Evolutionary conservation across 2,888 invertebrate genomes (phyloP), one percentile per base, ranked within the genome.

Genomic region (Clivina fossor): DNA sequence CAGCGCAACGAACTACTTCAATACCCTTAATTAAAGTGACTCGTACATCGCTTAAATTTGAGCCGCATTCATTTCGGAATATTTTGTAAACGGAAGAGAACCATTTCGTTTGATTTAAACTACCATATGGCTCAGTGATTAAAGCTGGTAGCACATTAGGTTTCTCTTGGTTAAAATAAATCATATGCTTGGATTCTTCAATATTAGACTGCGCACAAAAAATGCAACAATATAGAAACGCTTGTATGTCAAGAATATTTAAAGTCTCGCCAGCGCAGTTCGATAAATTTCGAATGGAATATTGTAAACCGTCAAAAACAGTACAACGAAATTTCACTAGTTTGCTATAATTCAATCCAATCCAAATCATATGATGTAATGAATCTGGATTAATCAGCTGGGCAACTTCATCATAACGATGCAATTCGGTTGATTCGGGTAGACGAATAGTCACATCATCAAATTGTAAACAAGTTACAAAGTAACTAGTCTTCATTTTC

Each of bases 351-450:
- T 86, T 86, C 7, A 90, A 69, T 11, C 88, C 83, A 18, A 89
- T 78, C 88, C 94, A 95, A 8, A 92, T 83, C 71, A 90, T 83
- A 69, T 90, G 86, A 66, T 90, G 88, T 15, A 94, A 74, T 0
- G 88, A 89, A 64, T 82, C 83, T 1, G 89, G 85, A 71, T 83
- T 78, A 22, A 84, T 75, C 54, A 79, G 77, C 71, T 88, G 86
- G 1, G 88, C 84, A 48, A 80, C 78, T 68, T 81, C 78, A 71
- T 91, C 90, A 67, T 82, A 84, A 47, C 78, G 77, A 66, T 82
- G 78, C 15, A 93, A 73, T 64, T 89, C 85, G 24, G 71, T 71
- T 49, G 74, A 73, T 18, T 82, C 78, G 3, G 89, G 89, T 56
- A 90, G 71, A 63, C 83, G 77, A 58, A 82, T 73, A 43, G 76